phyloP scores from a whole-genome alignment of 2,888 invertebrate genomes.

The Chrysolina haemoptera region DNA sequence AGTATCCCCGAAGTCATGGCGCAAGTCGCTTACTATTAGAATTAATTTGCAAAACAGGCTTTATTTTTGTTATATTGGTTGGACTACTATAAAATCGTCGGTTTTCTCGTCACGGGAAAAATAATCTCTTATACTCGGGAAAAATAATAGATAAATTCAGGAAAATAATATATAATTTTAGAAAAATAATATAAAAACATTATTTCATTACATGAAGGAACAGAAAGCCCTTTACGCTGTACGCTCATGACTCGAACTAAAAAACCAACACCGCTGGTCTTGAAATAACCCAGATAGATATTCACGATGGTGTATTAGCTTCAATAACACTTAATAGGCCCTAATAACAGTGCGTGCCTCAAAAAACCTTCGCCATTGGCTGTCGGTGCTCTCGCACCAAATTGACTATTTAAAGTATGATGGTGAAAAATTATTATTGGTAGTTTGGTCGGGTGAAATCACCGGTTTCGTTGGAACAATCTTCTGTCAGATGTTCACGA shows the following conservation, averaged over 20 bases:
- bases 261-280: slow-evolving; percentile 8
- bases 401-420: slow-evolving; percentile 69
- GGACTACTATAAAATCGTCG: too few relatives aligned
- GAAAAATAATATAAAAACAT: too few relatives aligned
- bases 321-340: slow-evolving; percentile 71
- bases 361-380: slow-evolving; percentile 65
- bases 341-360: slow-evolving; percentile 69
- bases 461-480: slow-evolving; percentile 62
- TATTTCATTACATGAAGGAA: too few relatives aligned
- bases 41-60: too few relatives aligned
- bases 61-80: too few relatives aligned
- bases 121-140: too few relatives aligned
- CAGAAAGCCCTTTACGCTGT: background rate
- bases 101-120: too few relatives aligned
- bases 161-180: too few relatives aligned
- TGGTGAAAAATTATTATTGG: slow-evolving; percentile 71
- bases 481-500: slow-evolving; percentile 63
- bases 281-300: slow-evolving; percentile 63
- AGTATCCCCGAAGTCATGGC: too few relatives aligned
- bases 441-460: slow-evolving; percentile 67
- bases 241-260: slow-evolving; percentile 19
- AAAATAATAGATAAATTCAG: too few relatives aligned
- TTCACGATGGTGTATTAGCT: slow-evolving; percentile 68
- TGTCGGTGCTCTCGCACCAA: slow-evolving; percentile 68
- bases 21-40: too few relatives aligned